Evolutionary conservation across 2,888 invertebrate species (phyloP), one percentile per base, ranked within the genome.

Genomic region (Elegia similella): DNA sequence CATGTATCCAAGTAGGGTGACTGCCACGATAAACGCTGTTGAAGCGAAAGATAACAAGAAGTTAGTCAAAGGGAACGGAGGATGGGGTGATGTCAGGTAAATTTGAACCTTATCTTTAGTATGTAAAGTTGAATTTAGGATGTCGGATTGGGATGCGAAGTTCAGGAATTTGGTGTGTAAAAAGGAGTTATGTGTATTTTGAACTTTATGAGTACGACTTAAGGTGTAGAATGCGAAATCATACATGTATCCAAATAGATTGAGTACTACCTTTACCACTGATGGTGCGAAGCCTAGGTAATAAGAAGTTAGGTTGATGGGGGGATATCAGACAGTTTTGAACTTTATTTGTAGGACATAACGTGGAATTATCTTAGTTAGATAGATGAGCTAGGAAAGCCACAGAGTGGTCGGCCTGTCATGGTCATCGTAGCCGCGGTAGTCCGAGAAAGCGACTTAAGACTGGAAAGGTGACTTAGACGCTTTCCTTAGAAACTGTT

Each of bases 81-180:
- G 34, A 0, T 34, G 34, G 10, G 7, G 34, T 2, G 34, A 34
- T 34, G 12, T 34, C 12, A 34, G 10, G 34, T 34, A 12, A 34
- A 12, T 10, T 34, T 34, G 10, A 34, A 34, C 34, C 12, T 34
- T 34, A 54, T 29, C 30, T 29, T 68, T 76, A 23, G 6, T 34
- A 42, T 42, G 38, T 57, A 46, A 1, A 23, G 10, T 34, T 1
- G 8, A 34, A 10, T 10, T 10, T 34, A 34, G 12, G 12, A 30
- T 30, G 6, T 6, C 7, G 6, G 30, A 3, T 30, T 3, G 30
- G 3, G 30, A 7, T 30, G 30, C 30, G 30, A 30, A 30, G 30
- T 7, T 6, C 30, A 30, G 48, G 32, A 13, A 30, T 3, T 56
- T 56, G 10, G 42, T 13, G 8, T n/a, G n/a, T n/a, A 44, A 44